phyloP scores from a whole-genome alignment of 1,140 invertebrate species.

The Cyrtorhinus lividipennis region DNA sequence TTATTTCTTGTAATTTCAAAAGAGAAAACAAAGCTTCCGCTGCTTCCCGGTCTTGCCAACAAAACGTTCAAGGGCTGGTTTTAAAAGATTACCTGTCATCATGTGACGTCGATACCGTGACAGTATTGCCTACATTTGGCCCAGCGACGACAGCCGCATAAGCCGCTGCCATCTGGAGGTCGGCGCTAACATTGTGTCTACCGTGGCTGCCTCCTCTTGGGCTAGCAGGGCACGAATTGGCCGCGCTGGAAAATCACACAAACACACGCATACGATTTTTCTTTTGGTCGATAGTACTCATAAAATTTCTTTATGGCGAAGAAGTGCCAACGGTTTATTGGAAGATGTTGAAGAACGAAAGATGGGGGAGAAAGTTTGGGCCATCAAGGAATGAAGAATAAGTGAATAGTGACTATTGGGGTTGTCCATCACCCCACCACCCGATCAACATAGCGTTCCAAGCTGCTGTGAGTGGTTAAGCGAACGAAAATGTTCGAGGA shows the following conservation, averaged over 20 bases:
- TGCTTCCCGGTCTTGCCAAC: no score
- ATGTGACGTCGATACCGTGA: slow-evolving; percentile 26
- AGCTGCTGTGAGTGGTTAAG: no score
- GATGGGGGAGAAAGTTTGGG: no score
- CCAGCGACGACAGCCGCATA: slow-evolving; percentile 44
- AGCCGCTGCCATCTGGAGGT: slow-evolving; percentile 53
- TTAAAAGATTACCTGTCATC: slow-evolving; percentile 27
- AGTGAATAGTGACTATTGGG: no score
- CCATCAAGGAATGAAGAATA: no score
- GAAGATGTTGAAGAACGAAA: not conserved
- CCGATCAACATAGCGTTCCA: no score
- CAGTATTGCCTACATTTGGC: slow-evolving; percentile 25
- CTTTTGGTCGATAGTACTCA: not conserved
- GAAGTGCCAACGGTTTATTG: not conserved
- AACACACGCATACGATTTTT: slow-evolving; percentile 4
- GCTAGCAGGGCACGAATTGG: slow-evolving; percentile 94
- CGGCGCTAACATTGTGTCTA: slow-evolving; percentile 46
- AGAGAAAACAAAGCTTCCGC: no score
- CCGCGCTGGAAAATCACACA: slow-evolving; percentile 43
- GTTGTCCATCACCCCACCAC: no score
- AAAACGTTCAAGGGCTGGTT: no score
- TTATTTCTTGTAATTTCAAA: no score
- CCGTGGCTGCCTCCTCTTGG: slow-evolving; percentile 54
- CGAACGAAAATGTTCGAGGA: no score
- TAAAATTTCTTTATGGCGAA: not conserved